Evolutionary conservation across 1,140 invertebrate species (phyloP).

Genomic region (Lucilia sericata): DNA sequence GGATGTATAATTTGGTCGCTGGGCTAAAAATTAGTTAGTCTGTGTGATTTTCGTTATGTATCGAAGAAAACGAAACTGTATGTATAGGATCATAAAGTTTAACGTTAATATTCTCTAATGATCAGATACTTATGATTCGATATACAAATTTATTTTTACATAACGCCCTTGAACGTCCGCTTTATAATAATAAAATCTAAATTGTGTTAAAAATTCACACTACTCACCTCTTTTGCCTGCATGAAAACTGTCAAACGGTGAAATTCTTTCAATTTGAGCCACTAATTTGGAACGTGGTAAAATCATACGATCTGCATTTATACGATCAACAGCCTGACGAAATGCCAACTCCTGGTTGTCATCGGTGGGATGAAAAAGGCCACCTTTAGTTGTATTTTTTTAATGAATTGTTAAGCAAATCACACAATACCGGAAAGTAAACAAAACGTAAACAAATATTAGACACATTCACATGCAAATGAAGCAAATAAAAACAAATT

Average conservation of each 20-base stretch:
- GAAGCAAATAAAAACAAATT: background rate
- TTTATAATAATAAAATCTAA: no score
- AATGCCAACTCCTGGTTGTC: conserved; percentile 85
- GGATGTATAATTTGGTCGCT: no score
- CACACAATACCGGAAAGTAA: background rate
- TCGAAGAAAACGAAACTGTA: no score
- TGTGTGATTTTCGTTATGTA: no score
- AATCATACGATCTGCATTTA: conserved; percentile 85
- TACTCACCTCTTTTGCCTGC: conserved; percentile 88
- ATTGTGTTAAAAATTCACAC: background rate
- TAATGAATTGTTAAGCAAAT: background rate
- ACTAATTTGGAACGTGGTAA: conserved; percentile 85
- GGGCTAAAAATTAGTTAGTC: no score
- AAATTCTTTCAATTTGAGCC: conserved; percentile 88
- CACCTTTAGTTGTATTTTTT: conserved; percentile 74
- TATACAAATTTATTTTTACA: no score
- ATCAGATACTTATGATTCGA: no score
- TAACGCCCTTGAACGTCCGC: no score
- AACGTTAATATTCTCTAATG: no score
- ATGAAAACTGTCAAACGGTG: conserved; percentile 90
- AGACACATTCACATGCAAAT: background rate
- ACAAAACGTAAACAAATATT: background rate
- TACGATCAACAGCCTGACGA: conserved; percentile 88
- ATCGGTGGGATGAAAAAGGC: conserved; percentile 82
- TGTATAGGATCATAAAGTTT: no score